Percentiles rank a stretch among this genome's conserved stretches.
Evolutionary conservation across 2,113 vertebrate species (phyloP).

Genomic region (Rissa tridactyla): DNA sequence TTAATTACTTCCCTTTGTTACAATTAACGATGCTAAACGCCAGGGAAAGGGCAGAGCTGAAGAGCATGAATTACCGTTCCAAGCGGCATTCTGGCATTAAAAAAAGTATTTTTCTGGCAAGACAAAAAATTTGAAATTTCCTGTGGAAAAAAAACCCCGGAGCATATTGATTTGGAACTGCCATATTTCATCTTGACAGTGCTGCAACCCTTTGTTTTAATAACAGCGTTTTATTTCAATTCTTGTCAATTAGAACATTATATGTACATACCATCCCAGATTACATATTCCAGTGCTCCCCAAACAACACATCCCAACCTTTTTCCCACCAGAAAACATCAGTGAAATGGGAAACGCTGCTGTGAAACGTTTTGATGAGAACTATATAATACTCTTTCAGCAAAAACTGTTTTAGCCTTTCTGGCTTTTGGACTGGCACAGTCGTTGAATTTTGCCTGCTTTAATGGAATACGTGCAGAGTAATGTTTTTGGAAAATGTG

Average conservation of each 20-base stretch:
- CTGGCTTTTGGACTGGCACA: background rate
- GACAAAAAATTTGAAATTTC: conserved; percentile 10
- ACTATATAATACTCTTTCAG: background rate
- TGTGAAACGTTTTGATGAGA: background rate
- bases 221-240: background rate
- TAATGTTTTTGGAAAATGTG: background rate
- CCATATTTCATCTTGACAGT: conserved; percentile 1
- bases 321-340: background rate
- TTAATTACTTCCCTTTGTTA: conserved; percentile 55
- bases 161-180: background rate
- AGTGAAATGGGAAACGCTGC: background rate
- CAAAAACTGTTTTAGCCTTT: background rate
- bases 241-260: conserved; percentile 19
- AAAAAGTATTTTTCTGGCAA: background rate
- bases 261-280: background rate
- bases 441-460: background rate
- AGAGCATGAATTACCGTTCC: conserved; percentile 17
- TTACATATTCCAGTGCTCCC: background rate
- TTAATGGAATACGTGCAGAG: background rate
- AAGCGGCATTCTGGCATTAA: conserved; percentile 19
- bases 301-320: background rate
- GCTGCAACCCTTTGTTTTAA: conserved; percentile 2
- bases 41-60: conserved; percentile 22
- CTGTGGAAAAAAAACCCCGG: background rate
- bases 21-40: conserved; percentile 32